These are phyloP conservation scores for Hycleus phaleratus DNA, from an alignment of 1,140 invertebrate genomes.

Conservation along the genomic window DNA sequence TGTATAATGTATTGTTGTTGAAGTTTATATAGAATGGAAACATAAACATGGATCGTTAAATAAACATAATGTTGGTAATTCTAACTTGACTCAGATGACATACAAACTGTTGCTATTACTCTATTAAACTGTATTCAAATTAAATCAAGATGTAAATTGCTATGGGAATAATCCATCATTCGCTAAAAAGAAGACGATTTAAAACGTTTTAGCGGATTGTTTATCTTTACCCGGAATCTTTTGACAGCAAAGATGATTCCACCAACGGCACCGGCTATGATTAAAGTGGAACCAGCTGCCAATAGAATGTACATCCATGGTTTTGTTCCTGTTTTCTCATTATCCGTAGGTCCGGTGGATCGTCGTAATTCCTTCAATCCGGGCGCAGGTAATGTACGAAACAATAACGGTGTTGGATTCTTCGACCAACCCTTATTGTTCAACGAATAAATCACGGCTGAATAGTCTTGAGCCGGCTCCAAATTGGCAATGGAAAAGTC, in stretches of 20 bases:
- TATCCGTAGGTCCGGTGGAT: constrained; percentile 31
- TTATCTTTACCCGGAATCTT: constrained; percentile 32
- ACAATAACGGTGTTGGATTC: constrained; percentile 21
- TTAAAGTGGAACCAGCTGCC: constrained; percentile 37
- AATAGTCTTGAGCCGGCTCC: constrained; percentile 42
- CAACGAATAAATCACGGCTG: constrained; percentile 46
- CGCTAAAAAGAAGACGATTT: too few relatives aligned
- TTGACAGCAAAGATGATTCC: constrained; percentile 35
- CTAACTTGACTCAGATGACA: too few relatives aligned
- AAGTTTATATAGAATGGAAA: too few relatives aligned
- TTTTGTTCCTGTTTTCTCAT: constrained; percentile 25
- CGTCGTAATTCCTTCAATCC: constrained; percentile 38
- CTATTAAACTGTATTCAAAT: too few relatives aligned
- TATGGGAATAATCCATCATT: too few relatives aligned
- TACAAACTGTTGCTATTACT: too few relatives aligned
- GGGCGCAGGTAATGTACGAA: constrained; percentile 33
- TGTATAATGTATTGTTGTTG: too few relatives aligned
- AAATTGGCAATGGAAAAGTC: constrained; percentile 40
- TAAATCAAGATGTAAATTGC: too few relatives aligned
- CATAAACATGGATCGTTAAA: too few relatives aligned
- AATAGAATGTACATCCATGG: constrained; percentile 39
- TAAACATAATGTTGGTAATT: too few relatives aligned
- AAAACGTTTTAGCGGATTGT: too few relatives aligned
- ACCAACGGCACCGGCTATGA: constrained; percentile 35
- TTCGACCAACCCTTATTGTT: constrained; percentile 49